Percentiles rank a stretch among this genome's conserved stretches.
Conservation (phyloP, 2,113 vertebrate genomes). For the Caranx melampygus region DNA sequence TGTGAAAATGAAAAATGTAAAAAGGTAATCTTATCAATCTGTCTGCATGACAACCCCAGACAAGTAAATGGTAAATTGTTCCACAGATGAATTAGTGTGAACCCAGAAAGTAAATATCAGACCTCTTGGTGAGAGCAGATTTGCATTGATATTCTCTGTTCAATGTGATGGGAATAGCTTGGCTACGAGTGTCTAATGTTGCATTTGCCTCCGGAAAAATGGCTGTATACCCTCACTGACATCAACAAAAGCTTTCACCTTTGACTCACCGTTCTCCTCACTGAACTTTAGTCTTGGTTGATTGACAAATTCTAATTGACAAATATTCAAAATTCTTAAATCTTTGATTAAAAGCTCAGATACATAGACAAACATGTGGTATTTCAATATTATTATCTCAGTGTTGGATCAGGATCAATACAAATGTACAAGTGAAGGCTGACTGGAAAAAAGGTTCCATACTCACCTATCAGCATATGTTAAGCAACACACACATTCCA, state of each 20-base stretch:
- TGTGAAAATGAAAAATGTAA: not conserved
- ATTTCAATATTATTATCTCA: no score
- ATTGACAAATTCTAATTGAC: no score
- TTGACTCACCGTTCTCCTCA: no score
- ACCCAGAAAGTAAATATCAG: not conserved
- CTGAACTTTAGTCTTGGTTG: no score
- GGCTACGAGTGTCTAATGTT: not conserved
- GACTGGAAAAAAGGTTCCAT: constrained; percentile 29
- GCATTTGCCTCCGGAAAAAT: no score
- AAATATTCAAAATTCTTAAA: no score
- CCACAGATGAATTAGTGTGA: not conserved
- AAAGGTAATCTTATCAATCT: constrained; percentile 2
- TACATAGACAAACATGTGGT: no score
- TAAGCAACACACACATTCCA: constrained; percentile 24
- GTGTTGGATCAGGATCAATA: no score
- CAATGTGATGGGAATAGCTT: not conserved
- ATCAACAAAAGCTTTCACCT: no score
- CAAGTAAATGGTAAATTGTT: not conserved
- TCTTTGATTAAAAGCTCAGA: no score
- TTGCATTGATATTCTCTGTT: not conserved
- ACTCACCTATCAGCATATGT: constrained; percentile 57
- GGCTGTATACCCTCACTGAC: not conserved
- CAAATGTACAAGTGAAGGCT: constrained; percentile 49
- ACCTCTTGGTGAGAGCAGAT: not conserved
- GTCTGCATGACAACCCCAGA: no score